Base-by-base conservation (phyloP, 1,140 invertebrate species). In the Anastrepha ludens region DNA sequence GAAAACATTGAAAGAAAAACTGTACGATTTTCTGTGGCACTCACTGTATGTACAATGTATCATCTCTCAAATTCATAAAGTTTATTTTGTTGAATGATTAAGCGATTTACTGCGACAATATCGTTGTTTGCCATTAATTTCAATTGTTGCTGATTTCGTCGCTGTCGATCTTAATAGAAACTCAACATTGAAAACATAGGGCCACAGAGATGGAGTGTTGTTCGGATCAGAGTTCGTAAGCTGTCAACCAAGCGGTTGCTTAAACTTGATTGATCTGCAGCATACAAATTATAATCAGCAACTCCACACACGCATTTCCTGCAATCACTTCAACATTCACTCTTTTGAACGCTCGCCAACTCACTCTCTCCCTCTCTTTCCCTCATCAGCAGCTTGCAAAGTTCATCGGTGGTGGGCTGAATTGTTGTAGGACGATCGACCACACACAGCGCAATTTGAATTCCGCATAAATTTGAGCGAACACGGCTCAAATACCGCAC, bases 241-340 rank as follows among this genome's bases (percentile, higher is more conserved):
- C 74, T 81, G 50, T 81, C 74, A 81, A 55, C 6, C 20, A 41
- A 81, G 74, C 41, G 39, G 15, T n/a, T 55, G 55, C 74, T 81
- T 81, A 81, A 81, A 81, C 47, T 81, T 81, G 74, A 81, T 81
- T 81, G 74, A 81, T 81, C 74, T 81, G 74, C 74, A 81, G n/a
- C 74, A 81, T 11, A 81, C 2, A 17, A 81, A 81, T 81, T 81
- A 47, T 81, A 81, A 81, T 81, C 74, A 55, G 47, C 74, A 81
- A 81, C 74, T 29, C 47, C 74, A 81, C 74, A 81, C 74, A 81
- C 47, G 74, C 74, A 81, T 58, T 55, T 55, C 47, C n/a, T 58
- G 8, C 74, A 58, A 81, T 20, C 41, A 44, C 44, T 17, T 3
- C 70, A 50, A 44, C 44, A n/a, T 13, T 5, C n/a, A 5, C 60